phyloP scores from a whole-genome alignment of 1,140 invertebrate genomes.

The Drosophila ficusphila region DNA sequence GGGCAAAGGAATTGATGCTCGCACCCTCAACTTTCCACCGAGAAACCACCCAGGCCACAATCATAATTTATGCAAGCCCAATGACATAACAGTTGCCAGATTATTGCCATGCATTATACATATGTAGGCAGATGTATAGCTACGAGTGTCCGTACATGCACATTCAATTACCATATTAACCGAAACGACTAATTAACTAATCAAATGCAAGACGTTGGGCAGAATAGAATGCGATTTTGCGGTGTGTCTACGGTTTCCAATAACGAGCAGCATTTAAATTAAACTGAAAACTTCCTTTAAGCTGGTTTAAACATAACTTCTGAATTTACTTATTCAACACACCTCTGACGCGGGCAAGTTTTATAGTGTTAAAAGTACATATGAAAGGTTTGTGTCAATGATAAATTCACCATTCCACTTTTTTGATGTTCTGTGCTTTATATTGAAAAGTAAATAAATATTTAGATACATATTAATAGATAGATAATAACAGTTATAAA shows the following conservation, averaged over 20 bases:
- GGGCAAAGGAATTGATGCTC: constrained; percentile 26
- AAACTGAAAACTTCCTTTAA: neutral
- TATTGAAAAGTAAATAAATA: too few species aligned
- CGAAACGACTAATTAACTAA: constrained; percentile 50
- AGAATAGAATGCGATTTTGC: constrained; percentile 12
- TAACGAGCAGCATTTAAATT: neutral
- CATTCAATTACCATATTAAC: constrained; percentile 50
- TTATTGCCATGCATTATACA: constrained; percentile 33
- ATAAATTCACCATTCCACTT: neutral
- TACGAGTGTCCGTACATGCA: constrained; percentile 22
- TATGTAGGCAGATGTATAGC: constrained; percentile 13
- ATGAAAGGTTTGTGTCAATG: neutral
- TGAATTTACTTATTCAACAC: neutral
- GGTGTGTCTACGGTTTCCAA: constrained; percentile 12
- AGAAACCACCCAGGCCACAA: neutral
- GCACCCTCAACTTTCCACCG: neutral
- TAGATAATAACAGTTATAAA: too few species aligned
- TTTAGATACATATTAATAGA: too few species aligned
- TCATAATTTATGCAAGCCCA: constrained; percentile 44
- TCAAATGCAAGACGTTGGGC: constrained; percentile 6
- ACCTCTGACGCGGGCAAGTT: neutral
- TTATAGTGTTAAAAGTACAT: neutral
- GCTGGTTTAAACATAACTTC: too few species aligned
- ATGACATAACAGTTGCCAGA: constrained; percentile 50
- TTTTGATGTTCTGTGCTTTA: neutral